phyloP scores from a whole-genome alignment of 2,113 vertebrate genomes.

The Larimichthys polyactis region DNA sequence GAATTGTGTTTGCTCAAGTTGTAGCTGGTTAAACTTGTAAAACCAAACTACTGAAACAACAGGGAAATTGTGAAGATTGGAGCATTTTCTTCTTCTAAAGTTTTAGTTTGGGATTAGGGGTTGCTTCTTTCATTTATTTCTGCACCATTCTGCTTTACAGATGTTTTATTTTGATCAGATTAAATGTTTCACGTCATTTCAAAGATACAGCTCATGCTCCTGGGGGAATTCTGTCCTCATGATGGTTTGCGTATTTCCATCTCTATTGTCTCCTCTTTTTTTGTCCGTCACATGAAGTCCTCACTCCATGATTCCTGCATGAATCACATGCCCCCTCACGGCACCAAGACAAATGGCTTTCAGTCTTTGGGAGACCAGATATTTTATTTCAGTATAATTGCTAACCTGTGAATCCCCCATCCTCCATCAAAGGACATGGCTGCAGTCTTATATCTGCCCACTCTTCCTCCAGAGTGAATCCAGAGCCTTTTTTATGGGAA shows the following conservation, averaged over 20 bases:
- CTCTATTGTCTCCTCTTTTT: slow-evolving; percentile 13
- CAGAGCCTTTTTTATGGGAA: slow-evolving; percentile 24
- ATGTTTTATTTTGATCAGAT: background rate
- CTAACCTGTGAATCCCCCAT: slow-evolving; percentile 54
- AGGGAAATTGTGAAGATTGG: background rate
- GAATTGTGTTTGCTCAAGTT: slow-evolving; percentile 21
- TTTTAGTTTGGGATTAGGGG: background rate
- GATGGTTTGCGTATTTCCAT: slow-evolving; percentile 16
- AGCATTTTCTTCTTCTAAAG: background rate
- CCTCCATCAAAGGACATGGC: slow-evolving; percentile 66
- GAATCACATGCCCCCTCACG: slow-evolving; percentile 53
- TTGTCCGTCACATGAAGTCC: slow-evolving; percentile 15
- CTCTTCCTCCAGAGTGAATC: slow-evolving; percentile 67
- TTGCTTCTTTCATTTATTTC: background rate
- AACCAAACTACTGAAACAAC: slow-evolving; percentile 9
- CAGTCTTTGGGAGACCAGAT: slow-evolving; percentile 12
- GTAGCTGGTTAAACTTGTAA: slow-evolving; percentile 10
- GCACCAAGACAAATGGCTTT: slow-evolving; percentile 17
- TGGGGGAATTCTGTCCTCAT: slow-evolving; percentile 11
- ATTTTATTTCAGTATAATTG: slow-evolving; percentile 36
- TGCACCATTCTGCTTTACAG: background rate
- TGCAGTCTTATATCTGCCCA: slow-evolving; percentile 69
- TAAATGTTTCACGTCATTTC: background rate
- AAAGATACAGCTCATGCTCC: background rate
- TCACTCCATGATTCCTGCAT: slow-evolving; percentile 23